Evolutionary conservation across 2,888 invertebrate genomes (phyloP), one percentile per base, ranked within the genome.

Genomic region (Autographa pulchrina): DNA sequence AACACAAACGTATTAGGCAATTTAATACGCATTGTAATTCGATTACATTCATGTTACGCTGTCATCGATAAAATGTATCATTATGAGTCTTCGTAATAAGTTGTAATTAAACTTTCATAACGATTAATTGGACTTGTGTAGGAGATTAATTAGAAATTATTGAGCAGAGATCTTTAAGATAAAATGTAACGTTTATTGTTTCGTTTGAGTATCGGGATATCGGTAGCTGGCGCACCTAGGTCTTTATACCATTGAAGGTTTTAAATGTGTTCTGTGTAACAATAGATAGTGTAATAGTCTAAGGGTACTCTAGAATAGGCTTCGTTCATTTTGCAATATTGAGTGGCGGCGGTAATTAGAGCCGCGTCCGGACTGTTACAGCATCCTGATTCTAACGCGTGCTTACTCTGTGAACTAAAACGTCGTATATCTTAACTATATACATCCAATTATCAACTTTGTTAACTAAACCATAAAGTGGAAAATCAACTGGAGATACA

Each of bases 341-440:
- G 92, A 93, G 91, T 92, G 92, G 80, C 92, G 91, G 90, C 85
- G 90, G 93, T 94, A 95, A 96, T 95, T 95, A 94, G 94, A 94
- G 82, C 90, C 86, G 90, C 92, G 92, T 93, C 93, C 93, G 92
- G 91, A 88, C 90, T 85, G 87, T 94, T 93, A 93, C 94, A 92
- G 94, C 94, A 94, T 94, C 95, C 94, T 93, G 93, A 94, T 93
- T 92, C 92, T 91, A 94, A 93, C 92, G 91, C 93, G 90, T 86
- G 88, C 76, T 48, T 67, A 76, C 73, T 72, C 65, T 70, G 71
- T 68, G 72, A 71, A 68, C 69, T 72, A 35, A 77, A 86, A 86
- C 67, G 86, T 68, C 74, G 61, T 71, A 84, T 62, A 71, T 80
- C 65, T 60, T 58, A 63, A 13, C 20, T 7, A 20, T 61, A 52